Conservation (phyloP, 2,113 vertebrate genomes). For the Alaudala cheleensis region DNA sequence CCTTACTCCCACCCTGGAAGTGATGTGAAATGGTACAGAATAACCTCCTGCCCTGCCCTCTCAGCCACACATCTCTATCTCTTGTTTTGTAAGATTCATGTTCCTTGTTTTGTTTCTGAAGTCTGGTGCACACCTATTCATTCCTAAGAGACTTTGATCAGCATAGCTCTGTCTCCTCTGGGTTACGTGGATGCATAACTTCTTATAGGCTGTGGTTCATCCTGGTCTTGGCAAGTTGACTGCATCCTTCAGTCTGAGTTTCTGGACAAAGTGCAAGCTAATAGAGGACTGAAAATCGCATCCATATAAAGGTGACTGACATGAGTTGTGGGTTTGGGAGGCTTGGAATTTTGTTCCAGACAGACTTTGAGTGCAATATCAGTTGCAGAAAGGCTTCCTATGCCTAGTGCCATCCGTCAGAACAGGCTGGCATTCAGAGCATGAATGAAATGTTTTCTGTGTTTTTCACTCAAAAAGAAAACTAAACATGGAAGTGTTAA, state of each 20-base stretch:
- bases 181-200: not conserved
- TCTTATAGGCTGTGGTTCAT: not conserved
- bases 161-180: not conserved
- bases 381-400: not conserved
- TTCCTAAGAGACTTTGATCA: not conserved
- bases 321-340: not conserved
- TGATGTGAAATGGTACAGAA: not conserved
- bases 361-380: not conserved
- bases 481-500: not conserved
- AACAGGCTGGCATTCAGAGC: not conserved
- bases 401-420: not conserved
- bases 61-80: not conserved
- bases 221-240: not conserved
- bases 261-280: not conserved
- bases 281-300: not conserved
- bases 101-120: not conserved
- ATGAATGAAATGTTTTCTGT: not conserved
- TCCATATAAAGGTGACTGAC: not conserved
- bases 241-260: not conserved
- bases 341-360: not conserved
- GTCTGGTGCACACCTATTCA: not conserved
- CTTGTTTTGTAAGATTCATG: not conserved
- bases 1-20: not conserved
- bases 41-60: not conserved
- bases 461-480: not conserved